Base-by-base conservation (phyloP, 2,888 invertebrate species). In the Sepioteuthis lessoniana region DNA sequence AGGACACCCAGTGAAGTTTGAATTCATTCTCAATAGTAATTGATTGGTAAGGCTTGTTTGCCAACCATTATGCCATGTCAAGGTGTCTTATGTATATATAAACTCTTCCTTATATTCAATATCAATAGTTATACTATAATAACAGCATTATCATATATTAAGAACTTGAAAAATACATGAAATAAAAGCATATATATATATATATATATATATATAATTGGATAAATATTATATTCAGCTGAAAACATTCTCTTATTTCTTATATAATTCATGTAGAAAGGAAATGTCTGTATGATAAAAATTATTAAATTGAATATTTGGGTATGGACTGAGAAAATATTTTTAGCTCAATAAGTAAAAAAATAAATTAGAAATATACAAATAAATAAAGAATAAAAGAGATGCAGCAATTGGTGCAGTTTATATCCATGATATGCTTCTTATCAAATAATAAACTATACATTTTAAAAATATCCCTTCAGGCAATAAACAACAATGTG, bases 151-250 rank as follows among this genome's bases (percentile, higher is more conserved):
- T 47, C 46, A 47, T 47, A 13, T 47, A 47, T 13, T 0, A 10
- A 47, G 46, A 47, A 47, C 16, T 13, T 16, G 10, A 47, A 16
- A 47, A 10, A 37, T n/a, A n/a, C 1, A 90, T 3, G n/a, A 0
- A n/a, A 35, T 13, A 91, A 19, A 42, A 2, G 38, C 38, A 91
- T 91, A 90, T 91, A 91, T 91, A 91, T 91, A 42, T 91, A 91
- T 91, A 91, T 46, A 91, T 31, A 91, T 46, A 91, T 91, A 91
- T 91, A 91, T n/a, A n/a, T 76, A 76, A 76, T 76, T 76, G 76
- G 8, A 31, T 76, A n/a, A 76, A 76, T 76, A 50, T 42, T 42
- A 42, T 42, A 42, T 60, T 60, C 60, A 28, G 60, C 60, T 60
- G 28, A 31, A 76, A 76, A 25, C 25, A 55, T 5, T 55, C 55